Evolutionary conservation across 2,113 vertebrate genomes (phyloP).

Genomic region (Indri indri): DNA sequence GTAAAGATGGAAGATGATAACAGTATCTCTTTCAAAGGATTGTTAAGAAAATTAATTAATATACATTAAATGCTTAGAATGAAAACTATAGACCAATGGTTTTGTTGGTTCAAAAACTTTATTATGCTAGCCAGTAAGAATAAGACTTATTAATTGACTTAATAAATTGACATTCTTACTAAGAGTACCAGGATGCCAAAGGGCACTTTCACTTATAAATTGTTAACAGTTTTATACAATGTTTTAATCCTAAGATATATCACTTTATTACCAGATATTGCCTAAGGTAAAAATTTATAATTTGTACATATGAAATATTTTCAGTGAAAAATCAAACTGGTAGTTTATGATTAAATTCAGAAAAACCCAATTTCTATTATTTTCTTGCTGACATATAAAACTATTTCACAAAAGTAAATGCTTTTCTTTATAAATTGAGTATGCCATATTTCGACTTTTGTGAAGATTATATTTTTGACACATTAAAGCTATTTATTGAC

Average conservation of each 20-base stretch:
- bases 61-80: background rate
- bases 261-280: background rate
- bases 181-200: background rate
- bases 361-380: slow-evolving; percentile 38
- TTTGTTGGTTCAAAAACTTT: background rate
- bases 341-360: background rate
- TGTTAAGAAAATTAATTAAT: background rate
- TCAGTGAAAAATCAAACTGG: slow-evolving; percentile 22
- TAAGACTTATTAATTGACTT: background rate
- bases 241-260: background rate
- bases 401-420: slow-evolving; percentile 48
- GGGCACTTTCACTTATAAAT: slow-evolving; percentile 23
- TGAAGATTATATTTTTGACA: slow-evolving; percentile 20
- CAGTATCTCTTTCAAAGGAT: background rate
- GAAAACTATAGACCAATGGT: background rate
- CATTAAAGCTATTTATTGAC: background rate
- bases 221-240: background rate
- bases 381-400: slow-evolving; percentile 42
- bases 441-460: background rate
- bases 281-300: slow-evolving; percentile 12
- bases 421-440: background rate
- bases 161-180: background rate
- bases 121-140: background rate
- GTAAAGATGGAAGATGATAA: background rate
- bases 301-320: background rate